These are phyloP conservation scores for Metallyticus violacea DNA, from an alignment of 2,888 invertebrate genomes.

Conservation along the genomic window DNA sequence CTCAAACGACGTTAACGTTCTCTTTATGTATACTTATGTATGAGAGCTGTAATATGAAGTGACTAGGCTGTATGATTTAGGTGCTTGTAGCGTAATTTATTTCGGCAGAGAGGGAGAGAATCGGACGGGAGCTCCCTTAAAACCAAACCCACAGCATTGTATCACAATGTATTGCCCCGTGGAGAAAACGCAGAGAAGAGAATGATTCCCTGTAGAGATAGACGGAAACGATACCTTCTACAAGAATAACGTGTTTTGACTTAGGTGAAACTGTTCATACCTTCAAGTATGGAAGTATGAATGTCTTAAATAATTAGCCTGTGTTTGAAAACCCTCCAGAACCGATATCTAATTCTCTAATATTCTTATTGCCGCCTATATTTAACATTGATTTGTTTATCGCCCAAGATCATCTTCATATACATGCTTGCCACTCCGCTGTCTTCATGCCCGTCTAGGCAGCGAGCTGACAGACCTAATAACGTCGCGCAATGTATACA, in stretches of 20 bases:
- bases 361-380: too few relatives aligned
- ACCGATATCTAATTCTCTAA: too few relatives aligned
- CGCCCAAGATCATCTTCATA: too few relatives aligned
- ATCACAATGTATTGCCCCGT: background rate
- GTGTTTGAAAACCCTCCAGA: too few relatives aligned
- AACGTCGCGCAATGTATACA: too few relatives aligned
- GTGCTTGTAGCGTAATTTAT: background rate
- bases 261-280: background rate
- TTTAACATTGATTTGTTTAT: too few relatives aligned
- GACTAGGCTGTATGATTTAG: background rate
- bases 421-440: too few relatives aligned
- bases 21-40: background rate
- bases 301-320: too few relatives aligned
- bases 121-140: background rate
- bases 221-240: background rate
- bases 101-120: background rate
- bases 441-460: too few relatives aligned
- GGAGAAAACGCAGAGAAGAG: background rate
- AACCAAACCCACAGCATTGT: background rate
- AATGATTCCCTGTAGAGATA: background rate
- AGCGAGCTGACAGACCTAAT: too few relatives aligned
- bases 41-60: background rate
- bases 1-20: background rate
- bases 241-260: background rate
- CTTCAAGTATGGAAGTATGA: too few relatives aligned